Conservation (phyloP, 1,140 invertebrate species). For the Papilio helenus region DNA sequence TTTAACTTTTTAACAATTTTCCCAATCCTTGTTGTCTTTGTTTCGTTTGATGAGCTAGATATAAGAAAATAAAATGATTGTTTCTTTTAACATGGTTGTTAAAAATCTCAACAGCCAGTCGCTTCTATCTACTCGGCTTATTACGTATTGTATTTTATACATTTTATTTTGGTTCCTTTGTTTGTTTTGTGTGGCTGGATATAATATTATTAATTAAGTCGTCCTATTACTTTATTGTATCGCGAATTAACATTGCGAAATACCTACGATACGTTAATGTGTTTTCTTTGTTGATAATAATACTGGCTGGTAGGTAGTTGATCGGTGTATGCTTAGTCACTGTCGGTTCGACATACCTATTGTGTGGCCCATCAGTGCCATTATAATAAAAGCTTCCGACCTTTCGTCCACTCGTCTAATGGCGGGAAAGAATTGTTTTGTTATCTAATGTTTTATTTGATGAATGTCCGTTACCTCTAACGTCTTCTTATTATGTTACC, state of each 20-base stretch:
- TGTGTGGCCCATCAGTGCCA: constrained; percentile 51
- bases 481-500: neutral
- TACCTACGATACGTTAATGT: constrained; percentile 33
- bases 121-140: too few species aligned
- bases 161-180: neutral
- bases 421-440: constrained; percentile 16
- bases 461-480: neutral
- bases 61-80: too few species aligned
- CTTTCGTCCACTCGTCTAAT: constrained; percentile 42
- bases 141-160: neutral
- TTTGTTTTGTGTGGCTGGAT: neutral
- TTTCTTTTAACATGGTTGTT: neutral
- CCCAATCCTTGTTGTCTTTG: neutral
- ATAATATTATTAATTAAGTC: neutral
- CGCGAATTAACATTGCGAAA: constrained; percentile 31
- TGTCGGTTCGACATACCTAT: constrained; percentile 48
- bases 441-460: constrained; percentile 2
- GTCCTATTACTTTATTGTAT: neutral
- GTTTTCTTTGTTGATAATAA: constrained; percentile 47
- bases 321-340: constrained; percentile 52
- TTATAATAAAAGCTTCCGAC: constrained; percentile 52
- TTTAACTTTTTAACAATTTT: constrained; percentile 3
- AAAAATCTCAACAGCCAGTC: neutral
- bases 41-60: neutral
- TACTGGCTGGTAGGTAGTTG: constrained; percentile 43